A percentile compares a stretch with the other conserved stretches of the same genome.
phyloP scores from a whole-genome alignment of 2,888 invertebrate species.

The Iselma pallidipennis region DNA sequence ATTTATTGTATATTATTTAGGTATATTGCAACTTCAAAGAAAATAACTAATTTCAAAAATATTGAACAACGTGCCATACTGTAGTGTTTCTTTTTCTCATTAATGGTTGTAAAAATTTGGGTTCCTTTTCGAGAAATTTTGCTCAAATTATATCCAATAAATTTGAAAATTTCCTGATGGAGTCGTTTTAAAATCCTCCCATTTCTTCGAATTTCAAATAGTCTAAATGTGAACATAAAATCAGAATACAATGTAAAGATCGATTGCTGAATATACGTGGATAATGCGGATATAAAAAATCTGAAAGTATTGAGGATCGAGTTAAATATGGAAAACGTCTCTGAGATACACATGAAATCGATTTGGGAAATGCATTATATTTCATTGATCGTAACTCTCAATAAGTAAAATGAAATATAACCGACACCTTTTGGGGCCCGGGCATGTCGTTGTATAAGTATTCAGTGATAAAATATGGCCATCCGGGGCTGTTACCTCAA shows the following conservation, averaged over 20 bases:
- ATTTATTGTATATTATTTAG: too few species aligned
- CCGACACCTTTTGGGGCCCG: conserved; percentile 19
- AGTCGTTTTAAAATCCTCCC: too few species aligned
- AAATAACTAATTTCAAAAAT: too few species aligned
- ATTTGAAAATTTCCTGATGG: too few species aligned
- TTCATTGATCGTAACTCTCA: conserved; percentile 29
- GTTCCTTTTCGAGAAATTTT: too few species aligned
- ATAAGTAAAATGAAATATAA: conserved; percentile 29
- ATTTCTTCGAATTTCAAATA: background rate
- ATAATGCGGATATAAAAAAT: background rate
- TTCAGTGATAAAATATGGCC: conserved; percentile 21
- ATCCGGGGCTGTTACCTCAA: conserved; percentile 16
- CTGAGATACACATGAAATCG: conserved; percentile 12
- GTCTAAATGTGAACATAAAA: background rate
- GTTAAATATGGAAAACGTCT: conserved; percentile 10
- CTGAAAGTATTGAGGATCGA: background rate
- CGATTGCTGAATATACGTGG: background rate
- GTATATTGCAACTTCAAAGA: too few species aligned
- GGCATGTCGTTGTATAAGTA: conserved; percentile 20
- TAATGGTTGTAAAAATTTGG: too few species aligned
- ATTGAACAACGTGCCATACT: too few species aligned
- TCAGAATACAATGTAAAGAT: background rate
- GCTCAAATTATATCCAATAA: too few species aligned
- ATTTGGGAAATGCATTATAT: conserved; percentile 20
- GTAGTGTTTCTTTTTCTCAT: too few species aligned